Evolutionary conservation across 2,888 invertebrate species (phyloP), one percentile per base, ranked within the genome.

Genomic region (Chironomus tentans): DNA sequence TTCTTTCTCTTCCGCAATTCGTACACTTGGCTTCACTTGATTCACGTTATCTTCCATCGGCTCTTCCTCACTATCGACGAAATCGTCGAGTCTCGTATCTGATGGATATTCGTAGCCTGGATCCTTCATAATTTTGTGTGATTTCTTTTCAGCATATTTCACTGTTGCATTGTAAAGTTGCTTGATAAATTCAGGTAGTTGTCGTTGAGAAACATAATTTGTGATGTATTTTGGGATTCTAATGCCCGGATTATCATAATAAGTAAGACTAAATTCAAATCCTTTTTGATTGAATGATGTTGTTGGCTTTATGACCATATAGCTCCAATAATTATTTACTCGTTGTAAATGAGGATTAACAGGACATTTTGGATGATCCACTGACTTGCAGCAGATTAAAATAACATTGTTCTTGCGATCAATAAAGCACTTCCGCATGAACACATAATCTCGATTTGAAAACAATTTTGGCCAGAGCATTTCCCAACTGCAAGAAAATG

Each of bases 371-470:
- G 90, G 90, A 82, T 94, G 93, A 48, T 87, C 85, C 22, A 92
- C 90, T 18, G 89, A 89, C 78, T 88, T 87, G 78, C 89, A 93
- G 70, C 91, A 85, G 73, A 92, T 87, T 50, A 90, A 84, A 77
- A 91, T 87, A 1, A 88, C 82, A 77, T 88, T 88, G 13, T 84
- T 85, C 1, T 86, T 82, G n/a, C 85, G 82, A 79, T 91, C 88
- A 21, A 88, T 82, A 10, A 86, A 79, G 81, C 89, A 91, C 0
- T 92, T 87, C 0, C 94, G 86, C 77, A 91, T 89, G 82, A 91
- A 95, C 0, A 95, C 92, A 82, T 95, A 95, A 82, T 95, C 95
- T 77, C 95, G 88, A 81, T 95, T 95, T 4, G 91, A 88, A 82
- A 95, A 95, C 78, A 95, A 83, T 80, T 88, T 88, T 78, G 95